Base-by-base conservation (phyloP, 1,140 invertebrate genomes). In the Tetranychus cinnabarinus region DNA sequence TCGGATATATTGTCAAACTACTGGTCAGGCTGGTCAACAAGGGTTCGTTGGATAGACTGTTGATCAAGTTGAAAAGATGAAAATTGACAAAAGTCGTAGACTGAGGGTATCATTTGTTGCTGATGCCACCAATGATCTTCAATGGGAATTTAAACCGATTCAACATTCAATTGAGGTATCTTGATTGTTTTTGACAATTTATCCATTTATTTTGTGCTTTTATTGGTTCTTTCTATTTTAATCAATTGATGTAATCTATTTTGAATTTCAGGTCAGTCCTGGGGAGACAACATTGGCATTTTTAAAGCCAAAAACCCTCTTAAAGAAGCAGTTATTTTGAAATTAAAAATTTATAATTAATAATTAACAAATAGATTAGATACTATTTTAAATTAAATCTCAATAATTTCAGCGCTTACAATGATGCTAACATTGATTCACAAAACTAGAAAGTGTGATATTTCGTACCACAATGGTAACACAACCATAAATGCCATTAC, bases 241-340 rank as follows among this genome's bases (percentile, higher is more conserved):
- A 6, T 52, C 48, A 8, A 52, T 8, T 52, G 6, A 13, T 37
- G 5, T 56, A 10, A 62, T 61, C 64, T 12, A 56, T 42, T 1
- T 42, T 42, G 15, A 4, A 2, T 64, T 65, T n/a, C 67, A 85
- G 79, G 78, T 95, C 3, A 68, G 80, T 10, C 90, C 93, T 1
- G 96, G 96, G 37, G 96, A 99, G 74, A 99, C 96, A 13, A 92
- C 92, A 0, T 75, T 99, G 50, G 92, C 93, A 31, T 99, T 99
- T 99, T 97, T 69, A 91, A 88, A 52, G 96, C 96, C 0, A 80
- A 76, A 66, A 99, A 99, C 77, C 88, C 90, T 1, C 90, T 88
- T 7, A 79, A 92, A 67, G 75, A 77, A 61, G 82, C 90, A 1
- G 82, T 99, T 7, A 82, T 82, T 39, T 23, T 23, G 23, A 23